phyloP scores from a whole-genome alignment of 23 tunicate species.

The Styela plicata region DNA sequence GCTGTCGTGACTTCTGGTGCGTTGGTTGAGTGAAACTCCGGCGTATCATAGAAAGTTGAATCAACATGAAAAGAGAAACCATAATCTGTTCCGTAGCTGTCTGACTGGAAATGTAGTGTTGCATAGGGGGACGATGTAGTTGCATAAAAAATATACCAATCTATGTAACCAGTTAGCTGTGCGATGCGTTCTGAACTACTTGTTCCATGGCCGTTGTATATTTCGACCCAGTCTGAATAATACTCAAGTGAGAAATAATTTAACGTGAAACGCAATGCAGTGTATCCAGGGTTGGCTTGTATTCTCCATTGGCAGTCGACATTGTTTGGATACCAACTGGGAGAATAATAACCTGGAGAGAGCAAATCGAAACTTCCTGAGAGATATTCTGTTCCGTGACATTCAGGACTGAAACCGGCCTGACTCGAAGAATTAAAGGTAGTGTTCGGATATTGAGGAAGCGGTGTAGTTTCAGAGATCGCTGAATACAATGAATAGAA shows the following conservation, averaged over 20 bases:
- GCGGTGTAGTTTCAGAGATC: too few relatives aligned
- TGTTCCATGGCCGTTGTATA: slow-evolving; percentile 14
- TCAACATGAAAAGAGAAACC: not conserved
- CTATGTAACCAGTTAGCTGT: not conserved
- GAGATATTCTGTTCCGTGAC: not conserved
- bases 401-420: not conserved
- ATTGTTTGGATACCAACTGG: slow-evolving; percentile 24
- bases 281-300: not conserved
- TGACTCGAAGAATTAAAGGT: too few relatives aligned
- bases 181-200: not conserved
- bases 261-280: not conserved
- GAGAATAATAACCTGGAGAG: slow-evolving; percentile 11
- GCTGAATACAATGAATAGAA: too few relatives aligned
- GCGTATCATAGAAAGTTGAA: not conserved
- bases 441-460: too few relatives aligned
- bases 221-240: slow-evolving; percentile 4
- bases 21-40: too few relatives aligned
- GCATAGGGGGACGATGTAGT: not conserved
- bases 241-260: slow-evolving; percentile 8
- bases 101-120: not conserved
- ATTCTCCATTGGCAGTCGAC: slow-evolving; percentile 34
- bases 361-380: not conserved
- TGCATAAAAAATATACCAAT: not conserved
- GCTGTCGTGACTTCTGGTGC: slow-evolving; percentile 1
- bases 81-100: not conserved